These are phyloP conservation scores for Enteromius afrohamiltoni DNA, from an alignment of 2,797 vertebrate genomes.

Conservation along the genomic window DNA sequence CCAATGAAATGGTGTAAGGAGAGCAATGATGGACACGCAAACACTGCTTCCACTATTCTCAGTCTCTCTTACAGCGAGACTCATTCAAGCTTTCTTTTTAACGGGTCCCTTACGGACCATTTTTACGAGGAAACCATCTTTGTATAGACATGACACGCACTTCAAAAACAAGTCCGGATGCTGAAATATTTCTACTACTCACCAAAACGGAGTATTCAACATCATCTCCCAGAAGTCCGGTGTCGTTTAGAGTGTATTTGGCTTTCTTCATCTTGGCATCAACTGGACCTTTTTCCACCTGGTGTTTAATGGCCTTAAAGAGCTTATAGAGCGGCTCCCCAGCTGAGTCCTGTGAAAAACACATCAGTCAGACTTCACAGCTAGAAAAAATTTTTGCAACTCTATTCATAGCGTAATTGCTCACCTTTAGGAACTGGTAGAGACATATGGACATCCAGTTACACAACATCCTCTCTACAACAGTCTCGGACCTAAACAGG, in stretches of 20 bases:
- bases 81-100: not conserved
- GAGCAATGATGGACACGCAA: conserved; percentile 18
- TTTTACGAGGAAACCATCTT: not conserved
- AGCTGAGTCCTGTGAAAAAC: conserved; percentile 85
- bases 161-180: not conserved
- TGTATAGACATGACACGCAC: not conserved
- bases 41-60: not conserved
- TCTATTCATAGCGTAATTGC: not conserved
- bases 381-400: not conserved
- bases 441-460: conserved; percentile 99
- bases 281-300: conserved; percentile 97
- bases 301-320: conserved; percentile 98
- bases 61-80: conserved; percentile 6
- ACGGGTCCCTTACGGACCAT: not conserved
- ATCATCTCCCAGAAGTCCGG: conserved; percentile 93
- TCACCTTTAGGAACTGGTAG: conserved; percentile 97
- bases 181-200: conserved; percentile 61
- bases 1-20: conserved; percentile 22
- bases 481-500: conserved; percentile 88
- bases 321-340: conserved; percentile 98
- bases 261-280: conserved; percentile 94
- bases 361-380: conserved; percentile 31
- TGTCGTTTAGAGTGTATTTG: conserved; percentile 97
- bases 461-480: conserved; percentile 97
- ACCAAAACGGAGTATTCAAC: conserved; percentile 93